Evolutionary conservation across 2,797 vertebrate species (phyloP), one percentile per base, ranked within the genome.

Genomic region (Gymnodraco acuticeps): DNA sequence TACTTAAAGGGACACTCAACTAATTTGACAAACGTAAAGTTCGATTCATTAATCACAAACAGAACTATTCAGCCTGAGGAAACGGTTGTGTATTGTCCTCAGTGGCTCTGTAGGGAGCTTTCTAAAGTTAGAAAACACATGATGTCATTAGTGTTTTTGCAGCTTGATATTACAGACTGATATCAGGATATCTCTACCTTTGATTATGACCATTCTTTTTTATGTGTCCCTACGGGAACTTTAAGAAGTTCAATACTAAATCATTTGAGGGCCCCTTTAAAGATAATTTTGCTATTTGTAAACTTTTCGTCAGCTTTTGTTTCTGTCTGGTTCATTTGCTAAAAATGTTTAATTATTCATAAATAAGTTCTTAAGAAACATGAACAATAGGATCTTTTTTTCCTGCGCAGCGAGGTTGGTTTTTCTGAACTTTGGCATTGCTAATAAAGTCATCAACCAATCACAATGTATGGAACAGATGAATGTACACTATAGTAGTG

Each of bases 131-230:
- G 33, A 19, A 12, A 15, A 48, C 42, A 46, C 6, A 6, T 55
- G 33, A 38, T 9, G 33, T 38, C 33, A 38, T 27, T 38, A 38
- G 33, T 9, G 51, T 54, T 56, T 47, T 70, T 53, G 41, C 13
- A 33, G 16, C 13, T 43, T 20, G 58, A 70, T 10, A 42, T 10
- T 10, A 19, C 10, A 23, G 17, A 20, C 8, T 20, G 43, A 53
- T 45, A 27, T 54, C 50, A 54, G 59, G 10, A 71, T 71, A 54
- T 33, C 17, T 62, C 23, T 4, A 14, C 58, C 23, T 62, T 53
- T 15, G 17, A 42, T 16, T 61, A n/a, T 43, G 6, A 72, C 38
- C 5, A 11, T 16, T 53, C 41, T 46, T 53, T 64, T 27, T 7
- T 31, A 15, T 48, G 19, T 50, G 19, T 45, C 56, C 12, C 3